These are phyloP conservation scores for Tachystola acroxantha DNA, from an alignment of 2,888 invertebrate species.

Conservation along the genomic window DNA sequence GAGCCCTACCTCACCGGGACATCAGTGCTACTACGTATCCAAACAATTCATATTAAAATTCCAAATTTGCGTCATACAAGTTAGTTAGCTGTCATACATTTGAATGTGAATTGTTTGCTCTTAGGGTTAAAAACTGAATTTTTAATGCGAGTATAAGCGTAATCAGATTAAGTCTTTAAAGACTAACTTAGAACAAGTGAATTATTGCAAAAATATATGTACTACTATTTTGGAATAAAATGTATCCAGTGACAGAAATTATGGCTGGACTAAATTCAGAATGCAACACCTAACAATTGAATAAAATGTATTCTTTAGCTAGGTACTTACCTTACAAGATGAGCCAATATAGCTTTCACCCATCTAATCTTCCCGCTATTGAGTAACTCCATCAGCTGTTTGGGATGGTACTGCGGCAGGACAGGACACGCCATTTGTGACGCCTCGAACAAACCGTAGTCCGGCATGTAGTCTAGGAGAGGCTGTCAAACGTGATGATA, in stretches of 20 bases:
- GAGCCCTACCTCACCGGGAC: no score
- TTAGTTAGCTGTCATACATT: not conserved
- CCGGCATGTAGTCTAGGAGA: conserved; percentile 90
- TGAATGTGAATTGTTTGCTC: not conserved
- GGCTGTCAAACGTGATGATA: conserved; percentile 33
- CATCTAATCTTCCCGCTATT: conserved; percentile 98
- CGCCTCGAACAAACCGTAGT: conserved; percentile 97
- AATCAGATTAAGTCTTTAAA: no score
- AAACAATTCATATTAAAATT: not conserved
- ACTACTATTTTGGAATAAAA: no score
- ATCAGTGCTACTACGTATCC: no score
- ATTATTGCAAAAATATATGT: no score
- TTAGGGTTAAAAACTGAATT: no score
- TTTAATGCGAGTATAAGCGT: no score
- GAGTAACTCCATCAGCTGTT: conserved; percentile 97
- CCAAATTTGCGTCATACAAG: not conserved
- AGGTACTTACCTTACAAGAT: conserved; percentile 93
- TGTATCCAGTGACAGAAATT: no score
- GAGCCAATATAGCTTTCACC: conserved; percentile 98
- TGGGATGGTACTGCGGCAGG: conserved; percentile 99
- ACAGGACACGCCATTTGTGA: conserved; percentile 98
- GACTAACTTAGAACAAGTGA: no score
- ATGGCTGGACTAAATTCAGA: no score
- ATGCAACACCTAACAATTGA: no score
- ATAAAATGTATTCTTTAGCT: no score